These are phyloP conservation scores for Phoronis australis DNA, from an alignment of 2,888 invertebrate species.

Conservation along the genomic window DNA sequence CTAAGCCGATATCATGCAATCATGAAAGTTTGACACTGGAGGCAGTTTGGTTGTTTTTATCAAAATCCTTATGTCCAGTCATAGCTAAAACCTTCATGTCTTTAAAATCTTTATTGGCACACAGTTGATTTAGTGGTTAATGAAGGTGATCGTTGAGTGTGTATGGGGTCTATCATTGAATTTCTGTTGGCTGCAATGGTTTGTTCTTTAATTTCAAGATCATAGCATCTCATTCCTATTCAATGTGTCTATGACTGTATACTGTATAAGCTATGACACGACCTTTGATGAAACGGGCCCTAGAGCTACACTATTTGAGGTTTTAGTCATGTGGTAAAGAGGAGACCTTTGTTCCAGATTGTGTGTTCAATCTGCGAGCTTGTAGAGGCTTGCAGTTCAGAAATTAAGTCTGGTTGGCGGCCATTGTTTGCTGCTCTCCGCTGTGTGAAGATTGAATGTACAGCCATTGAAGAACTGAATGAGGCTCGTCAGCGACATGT, in stretches of 20 bases:
- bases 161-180: not conserved
- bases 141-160: not conserved
- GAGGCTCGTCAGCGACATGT: conserved; percentile 48
- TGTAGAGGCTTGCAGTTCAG: conserved; percentile 87
- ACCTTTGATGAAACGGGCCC: no score
- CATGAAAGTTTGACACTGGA: no score
- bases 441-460: conserved; percentile 62
- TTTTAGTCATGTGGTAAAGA: no score
- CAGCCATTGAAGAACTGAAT: conserved; percentile 46
- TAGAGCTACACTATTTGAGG: no score
- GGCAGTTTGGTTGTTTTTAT: no score
- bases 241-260: no score
- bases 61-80: no score
- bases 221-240: no score
- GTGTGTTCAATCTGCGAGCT: conserved; percentile 93
- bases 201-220: no score
- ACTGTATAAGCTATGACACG: no score
- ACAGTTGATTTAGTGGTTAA: not conserved
- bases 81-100: not conserved
- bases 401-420: conserved; percentile 93
- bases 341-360: conserved; percentile 62
- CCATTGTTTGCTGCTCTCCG: conserved; percentile 89
- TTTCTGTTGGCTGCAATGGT: no score
- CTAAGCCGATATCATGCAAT: no score
- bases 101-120: not conserved